Percentiles rank a stretch among this genome's conserved stretches.
Evolutionary conservation across 1,140 invertebrate genomes (phyloP).

Genomic region (Drosophila suzukii): DNA sequence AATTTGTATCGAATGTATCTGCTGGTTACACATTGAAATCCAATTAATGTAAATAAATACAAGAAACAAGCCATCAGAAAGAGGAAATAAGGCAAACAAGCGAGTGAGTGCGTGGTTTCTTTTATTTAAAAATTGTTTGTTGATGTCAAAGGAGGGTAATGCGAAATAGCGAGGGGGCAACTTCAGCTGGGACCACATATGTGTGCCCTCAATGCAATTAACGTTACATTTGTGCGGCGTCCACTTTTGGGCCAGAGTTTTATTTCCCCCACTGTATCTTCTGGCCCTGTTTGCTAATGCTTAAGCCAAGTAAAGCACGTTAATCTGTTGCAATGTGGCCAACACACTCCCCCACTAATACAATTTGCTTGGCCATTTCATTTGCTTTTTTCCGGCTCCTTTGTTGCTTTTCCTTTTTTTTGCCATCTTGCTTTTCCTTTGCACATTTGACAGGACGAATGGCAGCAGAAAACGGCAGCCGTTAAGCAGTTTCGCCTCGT

Average conservation of each 20-base stretch:
- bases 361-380: slow-evolving; percentile 64
- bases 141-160: slow-evolving; percentile 12
- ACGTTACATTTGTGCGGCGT: slow-evolving; percentile 69
- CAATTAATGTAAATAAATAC: slow-evolving; percentile 81
- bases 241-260: slow-evolving; percentile 47
- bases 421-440: slow-evolving; percentile 28
- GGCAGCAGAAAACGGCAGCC: slow-evolving; percentile 56
- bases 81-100: slow-evolving; percentile 38
- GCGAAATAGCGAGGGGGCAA: background rate
- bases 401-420: slow-evolving; percentile 40
- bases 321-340: slow-evolving; percentile 74
- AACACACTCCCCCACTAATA: slow-evolving; percentile 44
- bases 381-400: slow-evolving; percentile 5
- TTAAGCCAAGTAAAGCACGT: slow-evolving; percentile 68
- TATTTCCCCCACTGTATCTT: background rate
- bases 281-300: slow-evolving; percentile 53
- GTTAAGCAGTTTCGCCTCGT: slow-evolving; percentile 79
- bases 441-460: slow-evolving; percentile 40
- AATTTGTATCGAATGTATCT: slow-evolving; percentile 44
- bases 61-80: slow-evolving; percentile 36
- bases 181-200: slow-evolving; percentile 29
- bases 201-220: slow-evolving; percentile 75
- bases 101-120: slow-evolving; percentile 61
- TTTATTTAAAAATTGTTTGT: slow-evolving; percentile 67
- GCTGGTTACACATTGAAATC: slow-evolving; percentile 64